phyloP scores from a whole-genome alignment of 2,888 invertebrate species.

The Julus scandinavius region DNA sequence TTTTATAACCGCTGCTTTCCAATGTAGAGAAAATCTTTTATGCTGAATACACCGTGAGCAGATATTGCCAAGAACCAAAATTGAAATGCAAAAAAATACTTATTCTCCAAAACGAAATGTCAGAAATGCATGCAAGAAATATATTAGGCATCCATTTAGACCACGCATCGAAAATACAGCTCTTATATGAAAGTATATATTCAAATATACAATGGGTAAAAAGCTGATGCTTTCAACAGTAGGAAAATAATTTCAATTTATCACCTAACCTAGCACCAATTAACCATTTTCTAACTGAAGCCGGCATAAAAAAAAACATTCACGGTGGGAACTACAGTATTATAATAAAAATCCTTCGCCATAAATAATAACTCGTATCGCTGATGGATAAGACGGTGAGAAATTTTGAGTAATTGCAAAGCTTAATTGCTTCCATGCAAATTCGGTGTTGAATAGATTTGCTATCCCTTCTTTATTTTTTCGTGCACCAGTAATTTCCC shows the following conservation, averaged over 20 bases:
- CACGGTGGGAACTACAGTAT: background rate
- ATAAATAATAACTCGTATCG: background rate
- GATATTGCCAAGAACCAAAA: background rate
- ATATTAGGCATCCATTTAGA: background rate
- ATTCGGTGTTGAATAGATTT: background rate
- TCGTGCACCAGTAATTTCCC: constrained; percentile 37
- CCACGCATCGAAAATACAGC: background rate
- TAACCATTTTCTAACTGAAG: background rate
- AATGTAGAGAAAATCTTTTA: constrained; percentile 15
- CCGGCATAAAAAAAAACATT: background rate
- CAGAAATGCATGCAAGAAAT: background rate
- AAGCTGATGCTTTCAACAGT: background rate
- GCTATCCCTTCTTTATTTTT: background rate
- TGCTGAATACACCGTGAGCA: background rate
- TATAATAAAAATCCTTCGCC: background rate
- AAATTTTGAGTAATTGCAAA: constrained; percentile 6
- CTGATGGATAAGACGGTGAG: constrained; percentile 38
- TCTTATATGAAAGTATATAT: too few species aligned
- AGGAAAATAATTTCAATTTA: constrained; percentile 17
- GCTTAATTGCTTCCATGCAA: constrained; percentile 29
- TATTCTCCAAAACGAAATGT: background rate
- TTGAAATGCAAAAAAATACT: background rate
- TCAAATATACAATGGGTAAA: background rate
- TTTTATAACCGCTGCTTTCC: constrained; percentile 16
- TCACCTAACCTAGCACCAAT: background rate